Evolutionary conservation across 2,113 vertebrate species (phyloP).

Genomic region (Scopus umbretta): DNA sequence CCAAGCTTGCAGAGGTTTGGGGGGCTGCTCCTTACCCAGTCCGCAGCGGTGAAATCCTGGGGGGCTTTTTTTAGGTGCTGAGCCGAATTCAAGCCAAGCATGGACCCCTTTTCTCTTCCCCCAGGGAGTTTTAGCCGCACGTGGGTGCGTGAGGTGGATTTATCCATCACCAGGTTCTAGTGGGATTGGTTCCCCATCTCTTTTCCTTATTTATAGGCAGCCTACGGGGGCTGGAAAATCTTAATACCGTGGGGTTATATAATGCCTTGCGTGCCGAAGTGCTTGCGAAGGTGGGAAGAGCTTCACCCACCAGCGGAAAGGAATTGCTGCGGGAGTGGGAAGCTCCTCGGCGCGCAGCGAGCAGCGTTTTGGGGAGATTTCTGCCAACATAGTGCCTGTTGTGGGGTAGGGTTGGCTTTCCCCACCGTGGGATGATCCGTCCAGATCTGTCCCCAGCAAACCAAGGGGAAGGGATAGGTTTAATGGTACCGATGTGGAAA

Average conservation of each 20-base stretch:
- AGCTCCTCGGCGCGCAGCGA: not conserved
- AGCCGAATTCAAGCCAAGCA: not conserved
- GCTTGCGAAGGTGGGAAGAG: not conserved
- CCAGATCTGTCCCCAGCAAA: fast-evolving
- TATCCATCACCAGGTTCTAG: not conserved
- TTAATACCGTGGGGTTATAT: not conserved
- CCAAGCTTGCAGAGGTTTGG: fast-evolving
- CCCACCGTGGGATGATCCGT: fast-evolving
- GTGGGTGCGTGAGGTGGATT: not conserved
- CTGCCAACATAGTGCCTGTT: fast-evolving
- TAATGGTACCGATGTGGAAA: fast-evolving
- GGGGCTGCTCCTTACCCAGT: not conserved
- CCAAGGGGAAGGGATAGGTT: not conserved
- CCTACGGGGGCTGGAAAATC: not conserved
- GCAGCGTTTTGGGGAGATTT: not conserved
- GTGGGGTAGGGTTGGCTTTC: not conserved
- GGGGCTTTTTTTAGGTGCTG: not conserved
- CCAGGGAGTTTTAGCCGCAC: not conserved
- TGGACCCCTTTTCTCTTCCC: not conserved
- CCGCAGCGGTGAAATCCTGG: fast-evolving
- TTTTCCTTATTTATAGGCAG: not conserved
- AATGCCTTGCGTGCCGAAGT: not conserved
- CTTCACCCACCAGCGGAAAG: not conserved
- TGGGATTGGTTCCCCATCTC: not conserved
- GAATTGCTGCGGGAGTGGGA: not conserved